These are phyloP conservation scores for Epistrophe eligans DNA, from an alignment of 2,888 invertebrate species.

Conservation along the genomic window DNA sequence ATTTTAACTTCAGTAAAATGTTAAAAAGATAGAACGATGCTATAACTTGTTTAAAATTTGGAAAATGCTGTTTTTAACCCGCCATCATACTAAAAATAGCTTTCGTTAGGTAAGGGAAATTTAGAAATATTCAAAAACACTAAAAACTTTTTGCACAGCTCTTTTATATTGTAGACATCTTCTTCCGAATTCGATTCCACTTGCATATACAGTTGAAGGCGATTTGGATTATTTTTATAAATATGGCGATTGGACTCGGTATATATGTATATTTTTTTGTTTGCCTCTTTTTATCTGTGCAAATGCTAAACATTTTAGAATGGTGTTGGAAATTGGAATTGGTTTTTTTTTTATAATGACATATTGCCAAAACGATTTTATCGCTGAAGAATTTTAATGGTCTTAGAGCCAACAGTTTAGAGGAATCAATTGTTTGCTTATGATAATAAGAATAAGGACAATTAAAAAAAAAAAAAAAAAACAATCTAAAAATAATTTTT, in stretches of 20 bases:
- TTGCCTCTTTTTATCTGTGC: not conserved
- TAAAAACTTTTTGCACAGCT: not conserved
- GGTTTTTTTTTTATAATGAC: slow-evolving; percentile 31
- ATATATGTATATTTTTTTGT: slow-evolving; percentile 12
- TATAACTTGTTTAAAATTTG: too few relatives aligned
- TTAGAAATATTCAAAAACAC: too few relatives aligned
- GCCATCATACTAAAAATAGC: too few relatives aligned
- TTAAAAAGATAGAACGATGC: too few relatives aligned
- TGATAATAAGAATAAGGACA: not conserved
- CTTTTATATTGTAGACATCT: too few relatives aligned
- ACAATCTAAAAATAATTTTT: not conserved
- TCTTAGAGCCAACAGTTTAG: slow-evolving; percentile 27
- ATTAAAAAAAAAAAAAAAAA: not conserved
- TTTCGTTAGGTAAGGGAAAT: not conserved
- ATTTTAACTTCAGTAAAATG: too few relatives aligned
- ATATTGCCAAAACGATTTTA: slow-evolving; percentile 52
- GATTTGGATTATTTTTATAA: not conserved
- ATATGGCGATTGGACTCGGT: not conserved
- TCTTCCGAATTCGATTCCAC: slow-evolving; percentile 35
- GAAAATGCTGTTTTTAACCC: too few relatives aligned
- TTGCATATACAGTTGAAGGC: slow-evolving; percentile 26
- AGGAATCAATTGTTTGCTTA: too few relatives aligned
- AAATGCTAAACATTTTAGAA: slow-evolving; percentile 14
- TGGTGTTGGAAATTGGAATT: slow-evolving; percentile 25
- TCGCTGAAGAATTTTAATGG: slow-evolving; percentile 41